Percentiles rank a stretch among this genome's conserved stretches.
Evolutionary conservation across 2,797 vertebrate species (phyloP).

Genomic region (Enteromius treurensis): DNA sequence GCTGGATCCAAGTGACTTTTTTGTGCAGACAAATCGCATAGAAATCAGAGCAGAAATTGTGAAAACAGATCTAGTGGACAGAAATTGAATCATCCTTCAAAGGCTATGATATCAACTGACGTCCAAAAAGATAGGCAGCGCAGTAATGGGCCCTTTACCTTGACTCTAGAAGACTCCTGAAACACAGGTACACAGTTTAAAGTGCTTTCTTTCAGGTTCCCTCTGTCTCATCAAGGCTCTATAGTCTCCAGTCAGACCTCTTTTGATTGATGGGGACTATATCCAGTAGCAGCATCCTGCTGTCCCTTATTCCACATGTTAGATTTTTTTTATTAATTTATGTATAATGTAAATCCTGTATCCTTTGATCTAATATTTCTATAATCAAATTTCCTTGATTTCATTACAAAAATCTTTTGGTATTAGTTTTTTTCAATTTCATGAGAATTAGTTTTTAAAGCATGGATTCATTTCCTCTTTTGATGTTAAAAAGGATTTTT

Average conservation of each 20-base stretch:
- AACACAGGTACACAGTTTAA: constrained; percentile 42
- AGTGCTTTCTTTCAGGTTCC: constrained; percentile 51
- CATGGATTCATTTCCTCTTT: not conserved
- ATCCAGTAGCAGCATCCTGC: not conserved
- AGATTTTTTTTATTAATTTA: no score
- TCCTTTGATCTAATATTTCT: not conserved
- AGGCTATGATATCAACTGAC: constrained; percentile 55
- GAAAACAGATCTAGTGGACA: constrained; percentile 57
- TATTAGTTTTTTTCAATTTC: not conserved
- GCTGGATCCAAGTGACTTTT: not conserved
- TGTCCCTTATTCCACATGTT: not conserved
- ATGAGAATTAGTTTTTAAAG: not conserved
- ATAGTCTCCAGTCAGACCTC: constrained; percentile 41
- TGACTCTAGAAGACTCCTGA: constrained; percentile 58
- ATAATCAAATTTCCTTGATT: not conserved
- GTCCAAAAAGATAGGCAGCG: constrained; percentile 59
- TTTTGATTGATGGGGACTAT: constrained; percentile 46
- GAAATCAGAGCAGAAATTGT: constrained; percentile 39
- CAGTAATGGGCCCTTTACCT: constrained; percentile 62
- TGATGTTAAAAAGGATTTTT: not conserved
- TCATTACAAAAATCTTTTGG: not conserved
- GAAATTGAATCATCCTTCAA: constrained; percentile 65
- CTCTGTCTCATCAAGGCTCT: constrained; percentile 46
- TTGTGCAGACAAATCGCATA: constrained; percentile 27
- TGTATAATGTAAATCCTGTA: not conserved